A percentile compares a stretch with the other conserved stretches of the same genome.
These are phyloP conservation scores for Capromys pilorides DNA, from an alignment of 2,797 vertebrate genomes.

Conservation along the genomic window DNA sequence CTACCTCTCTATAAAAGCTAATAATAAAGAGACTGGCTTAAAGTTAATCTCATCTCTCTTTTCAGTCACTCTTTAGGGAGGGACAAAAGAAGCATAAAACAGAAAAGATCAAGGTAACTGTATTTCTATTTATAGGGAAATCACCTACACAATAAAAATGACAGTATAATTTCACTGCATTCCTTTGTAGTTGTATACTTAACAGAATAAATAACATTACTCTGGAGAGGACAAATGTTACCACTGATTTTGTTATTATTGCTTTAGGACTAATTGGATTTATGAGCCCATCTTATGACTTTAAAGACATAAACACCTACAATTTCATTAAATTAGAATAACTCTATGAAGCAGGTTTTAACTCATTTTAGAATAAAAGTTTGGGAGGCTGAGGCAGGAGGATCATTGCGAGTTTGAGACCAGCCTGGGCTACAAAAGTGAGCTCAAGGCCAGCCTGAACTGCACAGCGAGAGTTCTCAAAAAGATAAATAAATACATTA, in stretches of 20 bases:
- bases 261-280: not conserved
- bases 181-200: not conserved
- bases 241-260: not conserved
- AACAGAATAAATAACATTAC: not conserved
- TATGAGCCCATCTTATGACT: not conserved
- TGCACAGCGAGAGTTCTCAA: too few relatives aligned
- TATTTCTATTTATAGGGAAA: not conserved
- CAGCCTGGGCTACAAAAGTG: too few relatives aligned
- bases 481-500: too few relatives aligned
- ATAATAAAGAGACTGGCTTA: not conserved
- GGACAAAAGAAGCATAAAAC: not conserved
- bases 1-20: not conserved
- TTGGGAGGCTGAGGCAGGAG: too few relatives aligned
- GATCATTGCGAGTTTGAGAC: too few relatives aligned
- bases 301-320: not conserved
- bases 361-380: constrained; percentile 14
- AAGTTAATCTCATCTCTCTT: not conserved
- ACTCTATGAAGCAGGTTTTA: not conserved
- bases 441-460: too few relatives aligned
- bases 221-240: not conserved
- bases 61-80: not conserved
- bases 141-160: not conserved
- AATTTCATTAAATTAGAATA: not conserved
- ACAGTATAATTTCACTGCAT: not conserved
- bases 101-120: not conserved